A percentile compares a stretch with the other conserved stretches of the same genome.
Evolutionary conservation across 2,888 invertebrate species (phyloP).

Genomic region (Anticlea derivata): DNA sequence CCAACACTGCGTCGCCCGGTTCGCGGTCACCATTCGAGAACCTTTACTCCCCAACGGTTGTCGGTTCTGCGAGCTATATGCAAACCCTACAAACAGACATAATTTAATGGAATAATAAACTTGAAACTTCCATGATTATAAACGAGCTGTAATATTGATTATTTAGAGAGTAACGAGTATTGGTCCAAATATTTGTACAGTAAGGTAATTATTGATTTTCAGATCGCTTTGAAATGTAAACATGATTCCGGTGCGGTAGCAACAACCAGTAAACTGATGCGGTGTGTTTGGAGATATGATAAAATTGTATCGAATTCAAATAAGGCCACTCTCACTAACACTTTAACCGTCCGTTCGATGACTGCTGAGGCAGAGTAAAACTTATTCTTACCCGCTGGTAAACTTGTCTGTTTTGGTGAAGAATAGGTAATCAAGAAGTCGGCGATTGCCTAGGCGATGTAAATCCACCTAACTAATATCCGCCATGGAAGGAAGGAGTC

Average conservation of each 20-base stretch:
- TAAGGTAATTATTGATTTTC: slow-evolving; percentile 35
- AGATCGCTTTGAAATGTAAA: slow-evolving; percentile 33
- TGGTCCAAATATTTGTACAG: slow-evolving; percentile 19
- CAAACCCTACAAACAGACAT: no score
- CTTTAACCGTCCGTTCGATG: no score
- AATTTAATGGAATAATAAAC: no score
- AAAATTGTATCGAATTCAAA: background rate
- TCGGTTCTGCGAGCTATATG: no score
- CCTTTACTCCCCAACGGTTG: no score
- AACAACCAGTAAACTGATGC: slow-evolving; percentile 4
- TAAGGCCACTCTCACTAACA: background rate
- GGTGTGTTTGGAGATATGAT: background rate
- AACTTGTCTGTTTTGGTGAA: no score
- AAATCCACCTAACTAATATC: slow-evolving; percentile 10
- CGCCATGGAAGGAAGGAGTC: slow-evolving; percentile 9
- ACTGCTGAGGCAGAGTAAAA: no score
- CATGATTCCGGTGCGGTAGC: slow-evolving; percentile 29
- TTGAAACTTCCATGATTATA: background rate
- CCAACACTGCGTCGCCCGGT: no score
- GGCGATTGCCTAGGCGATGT: slow-evolving; percentile 2
- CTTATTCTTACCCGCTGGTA: no score
- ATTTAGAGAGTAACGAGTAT: slow-evolving; percentile 4
- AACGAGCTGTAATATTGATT: background rate
- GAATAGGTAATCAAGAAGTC: no score
- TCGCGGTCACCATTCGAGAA: no score